These are phyloP conservation scores for Xanthorhoe spadicearia DNA, from an alignment of 2,888 invertebrate genomes.

Conservation along the genomic window DNA sequence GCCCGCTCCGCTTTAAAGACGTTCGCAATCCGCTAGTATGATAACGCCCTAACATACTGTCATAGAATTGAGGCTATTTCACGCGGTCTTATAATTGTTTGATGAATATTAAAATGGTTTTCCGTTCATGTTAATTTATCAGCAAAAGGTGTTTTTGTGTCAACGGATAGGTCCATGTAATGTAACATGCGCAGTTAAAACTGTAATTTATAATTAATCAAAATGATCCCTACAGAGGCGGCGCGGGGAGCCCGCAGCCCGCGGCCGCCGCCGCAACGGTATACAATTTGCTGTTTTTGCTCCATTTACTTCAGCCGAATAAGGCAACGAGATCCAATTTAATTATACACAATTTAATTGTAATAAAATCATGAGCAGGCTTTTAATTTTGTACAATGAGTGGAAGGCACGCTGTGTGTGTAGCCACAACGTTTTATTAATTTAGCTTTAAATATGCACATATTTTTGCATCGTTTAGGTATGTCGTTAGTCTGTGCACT, in stretches of 20 bases:
- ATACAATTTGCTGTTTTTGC: conserved; percentile 61
- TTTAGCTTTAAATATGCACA: conserved; percentile 59
- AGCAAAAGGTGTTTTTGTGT: conserved; percentile 60
- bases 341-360: conserved; percentile 70
- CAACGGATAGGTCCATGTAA: conserved; percentile 53
- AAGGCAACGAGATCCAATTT: conserved; percentile 69
- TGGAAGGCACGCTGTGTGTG: conserved; percentile 43
- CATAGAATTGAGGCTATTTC: conserved; percentile 62
- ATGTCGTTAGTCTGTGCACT: conserved; percentile 51
- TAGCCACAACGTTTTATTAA: conserved; percentile 42
- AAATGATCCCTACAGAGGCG: conserved; percentile 48
- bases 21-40: no score
- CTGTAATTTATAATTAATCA: conserved; percentile 61
- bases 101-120: conserved; percentile 68
- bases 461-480: conserved; percentile 60
- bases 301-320: conserved; percentile 65
- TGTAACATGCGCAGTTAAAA: conserved; percentile 66
- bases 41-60: conserved; percentile 64
- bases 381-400: conserved; percentile 64
- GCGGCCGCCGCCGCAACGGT: conserved; percentile 39
- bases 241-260: conserved; percentile 19
- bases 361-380: conserved; percentile 71
- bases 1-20: no score
- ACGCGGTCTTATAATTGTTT: conserved; percentile 67
- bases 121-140: conserved; percentile 58